Conservation (phyloP, 2,888 invertebrate genomes). For the Caenorhabditis afra region DNA sequence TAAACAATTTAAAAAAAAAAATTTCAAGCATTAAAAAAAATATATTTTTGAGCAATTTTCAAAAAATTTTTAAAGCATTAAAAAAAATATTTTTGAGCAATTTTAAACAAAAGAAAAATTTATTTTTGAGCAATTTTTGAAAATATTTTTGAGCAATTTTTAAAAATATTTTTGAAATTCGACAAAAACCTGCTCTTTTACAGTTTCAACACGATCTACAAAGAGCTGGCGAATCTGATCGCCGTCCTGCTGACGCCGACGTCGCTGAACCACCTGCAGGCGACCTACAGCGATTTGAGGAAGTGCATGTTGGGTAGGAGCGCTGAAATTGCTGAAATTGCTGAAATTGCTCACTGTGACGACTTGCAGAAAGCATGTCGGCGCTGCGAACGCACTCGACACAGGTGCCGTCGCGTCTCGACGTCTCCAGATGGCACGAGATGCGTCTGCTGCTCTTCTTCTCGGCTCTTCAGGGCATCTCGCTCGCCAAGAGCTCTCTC, state of each 20-base stretch:
- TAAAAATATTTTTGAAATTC: no score
- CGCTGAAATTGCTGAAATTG: no score
- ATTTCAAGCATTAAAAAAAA: no score
- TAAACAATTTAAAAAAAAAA: no score
- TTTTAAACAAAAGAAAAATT: no score
- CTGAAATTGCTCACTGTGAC: neutral
- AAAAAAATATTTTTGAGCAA: no score
- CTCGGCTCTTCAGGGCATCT: conserved; percentile 38
- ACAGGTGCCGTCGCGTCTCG: no score
- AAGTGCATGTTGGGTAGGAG: conserved; percentile 41
- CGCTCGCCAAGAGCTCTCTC: conserved; percentile 47
- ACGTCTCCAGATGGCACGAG: conserved; percentile 44
- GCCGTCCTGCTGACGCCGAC: conserved; percentile 47
- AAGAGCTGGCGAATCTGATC: conserved; percentile 37
- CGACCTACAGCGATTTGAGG: conserved; percentile 39
- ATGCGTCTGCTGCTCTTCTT: conserved; percentile 38
- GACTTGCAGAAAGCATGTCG: conserved; percentile 26
- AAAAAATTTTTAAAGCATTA: no score
- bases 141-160: no score
- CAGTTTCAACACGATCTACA: conserved; percentile 42
- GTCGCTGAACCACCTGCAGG: conserved; percentile 47
- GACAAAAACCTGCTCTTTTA: no score
- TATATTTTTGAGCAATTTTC: no score
- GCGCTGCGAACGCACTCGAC: conserved; percentile 7
- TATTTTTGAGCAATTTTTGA: no score